Conservation (phyloP, 2,888 invertebrate genomes). For the Thumatha senex region DNA sequence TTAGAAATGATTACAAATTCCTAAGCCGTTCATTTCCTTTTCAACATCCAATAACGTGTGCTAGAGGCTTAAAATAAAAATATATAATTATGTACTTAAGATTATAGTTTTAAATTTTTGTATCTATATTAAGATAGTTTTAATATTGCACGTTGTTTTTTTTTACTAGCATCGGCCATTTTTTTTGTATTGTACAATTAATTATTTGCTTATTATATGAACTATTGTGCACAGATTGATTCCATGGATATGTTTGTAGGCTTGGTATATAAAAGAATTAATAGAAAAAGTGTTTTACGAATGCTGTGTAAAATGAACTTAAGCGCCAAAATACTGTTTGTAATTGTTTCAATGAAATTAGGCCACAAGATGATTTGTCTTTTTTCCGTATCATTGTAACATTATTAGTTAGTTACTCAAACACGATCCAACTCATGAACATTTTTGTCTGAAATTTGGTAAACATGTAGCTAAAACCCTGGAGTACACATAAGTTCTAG, state of each 20-base stretch:
- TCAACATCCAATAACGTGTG: constrained; percentile 9
- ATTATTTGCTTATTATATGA: constrained; percentile 12
- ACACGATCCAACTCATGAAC: no score
- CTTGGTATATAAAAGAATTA: background rate
- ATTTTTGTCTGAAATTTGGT: no score
- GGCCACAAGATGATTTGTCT: background rate
- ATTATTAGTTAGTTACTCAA: no score
- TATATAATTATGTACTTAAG: constrained; percentile 30
- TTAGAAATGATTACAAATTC: constrained; percentile 15
- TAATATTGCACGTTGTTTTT: constrained; percentile 3
- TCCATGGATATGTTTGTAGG: background rate
- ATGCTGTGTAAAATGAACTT: background rate
- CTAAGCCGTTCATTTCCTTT: background rate
- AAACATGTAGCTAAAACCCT: no score
- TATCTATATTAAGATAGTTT: constrained; percentile 3
- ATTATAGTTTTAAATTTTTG: constrained; percentile 18
- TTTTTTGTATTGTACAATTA: constrained; percentile 10
- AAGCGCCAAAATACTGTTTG: background rate
- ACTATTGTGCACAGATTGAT: constrained; percentile 2
- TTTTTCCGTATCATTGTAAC: no score
- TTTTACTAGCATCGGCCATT: background rate
- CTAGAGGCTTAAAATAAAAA: constrained; percentile 20
- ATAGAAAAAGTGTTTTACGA: background rate
- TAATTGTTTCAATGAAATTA: background rate
- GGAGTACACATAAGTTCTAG: no score